A percentile compares a stretch with the other conserved stretches of the same genome.
phyloP scores from a whole-genome alignment of 2,113 vertebrate species.

The Pterophyllum scalare region DNA sequence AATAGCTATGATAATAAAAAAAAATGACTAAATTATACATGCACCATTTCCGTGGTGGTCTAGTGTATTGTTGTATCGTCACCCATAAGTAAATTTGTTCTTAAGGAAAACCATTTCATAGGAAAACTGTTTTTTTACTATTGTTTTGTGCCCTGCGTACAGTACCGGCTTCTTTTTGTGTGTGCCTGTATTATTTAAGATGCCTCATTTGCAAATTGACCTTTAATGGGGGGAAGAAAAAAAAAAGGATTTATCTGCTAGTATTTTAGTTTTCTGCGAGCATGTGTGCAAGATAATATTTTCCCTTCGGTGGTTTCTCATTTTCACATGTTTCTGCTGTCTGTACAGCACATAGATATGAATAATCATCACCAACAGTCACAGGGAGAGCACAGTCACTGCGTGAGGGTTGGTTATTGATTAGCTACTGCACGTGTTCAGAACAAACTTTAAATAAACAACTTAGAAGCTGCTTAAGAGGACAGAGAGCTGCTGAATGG shows the following conservation, averaged over 20 bases:
- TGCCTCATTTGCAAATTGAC: constrained; percentile 62
- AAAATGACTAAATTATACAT: constrained; percentile 89
- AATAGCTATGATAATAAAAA: constrained; percentile 85
- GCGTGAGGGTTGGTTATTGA: constrained; percentile 16
- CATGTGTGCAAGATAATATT: constrained; percentile 58
- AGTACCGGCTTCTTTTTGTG: constrained; percentile 50
- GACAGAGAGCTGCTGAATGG: constrained; percentile 54
- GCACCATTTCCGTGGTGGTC: constrained; percentile 78
- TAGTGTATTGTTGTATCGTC: constrained; percentile 77
- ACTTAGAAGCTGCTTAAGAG: constrained; percentile 41
- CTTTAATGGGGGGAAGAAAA: neutral
- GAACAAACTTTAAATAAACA: constrained; percentile 53
- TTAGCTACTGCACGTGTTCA: constrained; percentile 13
- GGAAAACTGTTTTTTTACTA: constrained; percentile 20
- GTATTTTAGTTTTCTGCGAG: constrained; percentile 57
- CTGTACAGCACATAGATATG: constrained; percentile 52
- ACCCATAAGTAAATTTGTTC: constrained; percentile 49
- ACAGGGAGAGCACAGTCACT: constrained; percentile 28
- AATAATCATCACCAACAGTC: constrained; percentile 52
- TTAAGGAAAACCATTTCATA: constrained; percentile 32
- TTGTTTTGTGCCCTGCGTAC: constrained; percentile 52
- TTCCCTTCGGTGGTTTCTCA: constrained; percentile 32
- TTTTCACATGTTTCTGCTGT: constrained; percentile 41
- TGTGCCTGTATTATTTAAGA: constrained; percentile 64
- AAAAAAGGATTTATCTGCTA: constrained; percentile 35